Conservation (phyloP, 1,140 invertebrate genomes). For the Periplaneta americana region DNA sequence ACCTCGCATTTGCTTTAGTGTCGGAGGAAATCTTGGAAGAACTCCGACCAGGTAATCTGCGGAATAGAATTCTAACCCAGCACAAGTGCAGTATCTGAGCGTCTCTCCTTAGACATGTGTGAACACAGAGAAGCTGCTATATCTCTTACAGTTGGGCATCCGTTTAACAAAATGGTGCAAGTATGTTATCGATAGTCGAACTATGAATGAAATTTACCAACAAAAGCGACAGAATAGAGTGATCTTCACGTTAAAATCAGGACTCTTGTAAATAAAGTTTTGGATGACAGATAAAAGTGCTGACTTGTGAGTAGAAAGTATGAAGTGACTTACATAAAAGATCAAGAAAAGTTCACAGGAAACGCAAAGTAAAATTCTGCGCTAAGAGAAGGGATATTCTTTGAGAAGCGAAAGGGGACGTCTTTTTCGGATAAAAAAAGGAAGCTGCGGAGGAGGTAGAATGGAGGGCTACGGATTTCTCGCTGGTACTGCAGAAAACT, state of each 20-base stretch:
- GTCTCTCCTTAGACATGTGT: no score
- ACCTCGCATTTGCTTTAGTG: no score
- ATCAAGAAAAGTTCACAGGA: neutral
- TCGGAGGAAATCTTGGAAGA: no score
- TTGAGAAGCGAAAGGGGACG: neutral
- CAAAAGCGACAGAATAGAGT: neutral
- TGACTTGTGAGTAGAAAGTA: neutral
- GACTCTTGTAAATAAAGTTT: neutral
- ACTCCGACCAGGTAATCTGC: no score
- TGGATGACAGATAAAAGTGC: neutral
- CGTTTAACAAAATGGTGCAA: neutral
- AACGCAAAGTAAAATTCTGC: neutral
- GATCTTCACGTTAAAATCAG: neutral
- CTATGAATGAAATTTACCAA: neutral
- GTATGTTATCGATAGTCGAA: neutral
- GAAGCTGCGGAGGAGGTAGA: no score
- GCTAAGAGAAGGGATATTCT: neutral
- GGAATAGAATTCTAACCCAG: no score
- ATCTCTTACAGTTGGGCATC: neutral
- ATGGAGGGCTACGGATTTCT: neutral
- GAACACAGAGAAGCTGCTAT: no score
- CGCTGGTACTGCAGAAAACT: neutral
- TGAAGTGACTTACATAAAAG: neutral
- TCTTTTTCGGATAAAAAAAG: neutral
- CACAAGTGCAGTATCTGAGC: no score